phyloP scores from a whole-genome alignment of 2,113 vertebrate genomes.

The Garra rufa region DNA sequence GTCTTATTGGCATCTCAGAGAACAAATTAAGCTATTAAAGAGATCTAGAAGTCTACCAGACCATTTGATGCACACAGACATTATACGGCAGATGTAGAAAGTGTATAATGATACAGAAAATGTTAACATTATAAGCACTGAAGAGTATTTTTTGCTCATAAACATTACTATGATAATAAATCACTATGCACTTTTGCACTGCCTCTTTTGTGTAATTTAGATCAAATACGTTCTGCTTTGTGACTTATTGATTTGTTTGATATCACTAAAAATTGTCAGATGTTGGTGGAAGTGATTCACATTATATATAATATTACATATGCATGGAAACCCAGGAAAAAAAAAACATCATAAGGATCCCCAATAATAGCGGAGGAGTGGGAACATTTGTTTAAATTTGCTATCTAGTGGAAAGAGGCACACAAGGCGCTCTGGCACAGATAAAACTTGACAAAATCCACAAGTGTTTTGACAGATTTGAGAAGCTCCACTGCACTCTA shows the following conservation, averaged over 20 bases:
- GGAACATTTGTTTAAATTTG: conserved; percentile 63
- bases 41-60: too few relatives aligned
- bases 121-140: background rate
- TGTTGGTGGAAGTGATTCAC: background rate
- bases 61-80: too few relatives aligned
- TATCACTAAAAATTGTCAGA: background rate
- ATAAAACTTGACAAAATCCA: conserved; percentile 50
- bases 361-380: conserved; percentile 50
- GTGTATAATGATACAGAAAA: too few relatives aligned
- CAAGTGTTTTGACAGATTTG: conserved; percentile 50
- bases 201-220: background rate
- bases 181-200: background rate
- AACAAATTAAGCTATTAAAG: too few relatives aligned
- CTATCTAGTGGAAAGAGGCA: conserved; percentile 11
- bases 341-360: conserved; percentile 4
- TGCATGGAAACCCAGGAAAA: background rate
- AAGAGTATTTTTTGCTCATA: background rate
- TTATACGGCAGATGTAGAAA: too few relatives aligned
- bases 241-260: background rate
- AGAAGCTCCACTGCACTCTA: conserved; percentile 44
- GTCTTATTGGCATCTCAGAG: too few relatives aligned
- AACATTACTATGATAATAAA: conserved; percentile 6
- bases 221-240: background rate
- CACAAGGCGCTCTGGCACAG: conserved; percentile 47
- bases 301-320: background rate